Base-by-base conservation (phyloP, 23 tunicate genomes). In the Trididemnum nubilum region DNA sequence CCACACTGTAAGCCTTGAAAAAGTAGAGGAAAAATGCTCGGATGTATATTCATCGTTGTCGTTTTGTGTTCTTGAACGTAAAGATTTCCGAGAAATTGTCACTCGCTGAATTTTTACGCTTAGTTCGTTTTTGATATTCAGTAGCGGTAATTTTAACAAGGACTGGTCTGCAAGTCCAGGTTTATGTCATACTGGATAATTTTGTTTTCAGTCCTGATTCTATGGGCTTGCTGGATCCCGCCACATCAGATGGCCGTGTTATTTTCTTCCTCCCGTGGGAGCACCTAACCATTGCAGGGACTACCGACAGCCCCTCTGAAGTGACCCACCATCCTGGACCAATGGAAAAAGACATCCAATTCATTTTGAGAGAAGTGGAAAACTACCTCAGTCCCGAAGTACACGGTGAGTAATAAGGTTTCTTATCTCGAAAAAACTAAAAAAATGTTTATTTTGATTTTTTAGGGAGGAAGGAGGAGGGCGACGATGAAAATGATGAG, bases 231-330 rank as follows among this genome's bases (percentile, higher is more conserved):
- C 63, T 93, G 63, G 98, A 93, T 64, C 98, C 98, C 15, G 92
- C 98, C 29, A 93, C 98, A 0, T 87, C 93, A 0, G 98, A 93
- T 65, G 98, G 98, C 0, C 78, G 98, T 4, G 93, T 93, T 3
- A 93, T 93, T 36, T 93, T 93, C 71, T 93, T 93, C 86, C 79
- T 93, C 36, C 98, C 98, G 34, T 93, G 98, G 98, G 87, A 88
- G 61, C 86, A 90, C 24, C 61, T 74, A 34, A 93, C 98, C 33
- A 93, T 93, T 44, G 98, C 98, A 3, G 98, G 98, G 0, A 93
- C 98, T 34, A 93, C 98, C 1, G 98, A 93, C 84, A 87, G 89
- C 50, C 98, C 98, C 18, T 75, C 90, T 4, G 78, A 79, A 5
- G 84, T 93, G 50, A 93, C 93, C n/a, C 89, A 79, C 29, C 79